Conservation (phyloP, 1,140 invertebrate species). For the Leptinotarsa lineolata region DNA sequence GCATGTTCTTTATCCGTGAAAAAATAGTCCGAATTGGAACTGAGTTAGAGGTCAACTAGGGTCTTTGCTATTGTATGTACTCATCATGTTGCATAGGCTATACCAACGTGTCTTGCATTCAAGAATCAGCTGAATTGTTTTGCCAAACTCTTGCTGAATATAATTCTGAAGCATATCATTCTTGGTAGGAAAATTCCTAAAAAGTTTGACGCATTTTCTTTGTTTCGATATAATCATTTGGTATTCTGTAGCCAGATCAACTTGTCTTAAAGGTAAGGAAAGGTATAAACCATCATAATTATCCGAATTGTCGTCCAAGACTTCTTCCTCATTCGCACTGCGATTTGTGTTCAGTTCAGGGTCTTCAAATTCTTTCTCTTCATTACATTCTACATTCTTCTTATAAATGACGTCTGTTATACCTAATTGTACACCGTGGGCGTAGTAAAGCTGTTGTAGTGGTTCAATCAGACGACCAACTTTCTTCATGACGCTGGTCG, state of each 20-base stretch:
- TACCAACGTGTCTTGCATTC: constrained; percentile 27
- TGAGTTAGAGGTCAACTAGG: too few relatives aligned
- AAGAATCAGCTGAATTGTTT: constrained; percentile 21
- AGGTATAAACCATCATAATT: background rate
- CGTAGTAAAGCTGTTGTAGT: background rate
- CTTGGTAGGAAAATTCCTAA: constrained; percentile 23
- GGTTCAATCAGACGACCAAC: background rate
- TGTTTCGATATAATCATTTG: constrained; percentile 28
- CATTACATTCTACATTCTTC: too few relatives aligned
- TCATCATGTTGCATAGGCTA: too few relatives aligned
- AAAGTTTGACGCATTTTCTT: constrained; percentile 13
- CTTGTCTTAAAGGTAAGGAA: constrained; percentile 26
- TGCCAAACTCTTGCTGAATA: constrained; percentile 26
- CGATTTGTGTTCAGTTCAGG: constrained; percentile 9
- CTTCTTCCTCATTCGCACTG: constrained; percentile 27
- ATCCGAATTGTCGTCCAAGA: background rate
- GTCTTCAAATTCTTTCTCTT: constrained; percentile 1
- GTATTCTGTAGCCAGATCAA: constrained; percentile 27
- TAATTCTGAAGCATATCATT: constrained; percentile 26
- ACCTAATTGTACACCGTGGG: too few relatives aligned
- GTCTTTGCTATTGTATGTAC: too few relatives aligned
- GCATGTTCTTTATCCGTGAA: constrained; percentile 21
- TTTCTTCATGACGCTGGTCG: background rate
- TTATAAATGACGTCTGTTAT: too few relatives aligned
- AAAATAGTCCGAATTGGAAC: too few relatives aligned